phyloP scores from a whole-genome alignment of 2,888 invertebrate species.

The Apodemia zela region DNA sequence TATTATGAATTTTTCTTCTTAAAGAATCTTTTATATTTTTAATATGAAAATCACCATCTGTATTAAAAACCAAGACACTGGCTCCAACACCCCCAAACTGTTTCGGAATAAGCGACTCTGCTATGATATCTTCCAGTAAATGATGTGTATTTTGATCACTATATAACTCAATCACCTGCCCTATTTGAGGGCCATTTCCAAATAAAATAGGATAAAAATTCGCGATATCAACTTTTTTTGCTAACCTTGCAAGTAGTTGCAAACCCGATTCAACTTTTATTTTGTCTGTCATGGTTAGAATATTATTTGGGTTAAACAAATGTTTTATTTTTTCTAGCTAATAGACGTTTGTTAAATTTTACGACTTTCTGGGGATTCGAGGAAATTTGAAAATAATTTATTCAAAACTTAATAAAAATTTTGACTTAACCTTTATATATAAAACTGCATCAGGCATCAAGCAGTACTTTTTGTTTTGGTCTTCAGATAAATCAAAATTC shows the following conservation, averaged over 20 bases:
- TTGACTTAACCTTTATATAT: too few relatives aligned
- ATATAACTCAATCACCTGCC: slow-evolving; percentile 59
- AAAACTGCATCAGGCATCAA: too few relatives aligned
- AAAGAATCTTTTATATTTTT: slow-evolving; percentile 40
- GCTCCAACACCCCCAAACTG: slow-evolving; percentile 45
- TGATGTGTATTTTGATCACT: slow-evolving; percentile 43
- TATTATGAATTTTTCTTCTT: slow-evolving; percentile 37
- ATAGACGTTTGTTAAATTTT: too few relatives aligned
- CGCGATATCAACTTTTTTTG: slow-evolving; percentile 55
- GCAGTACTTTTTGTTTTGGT: too few relatives aligned
- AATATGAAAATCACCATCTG: slow-evolving; percentile 62
- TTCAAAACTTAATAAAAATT: too few relatives aligned
- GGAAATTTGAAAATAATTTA: too few relatives aligned
- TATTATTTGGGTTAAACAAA: background rate
- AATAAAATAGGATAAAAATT: slow-evolving; percentile 74
- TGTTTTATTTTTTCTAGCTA: too few relatives aligned
- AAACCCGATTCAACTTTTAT: slow-evolving; percentile 79
- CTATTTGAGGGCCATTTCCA: slow-evolving; percentile 45
- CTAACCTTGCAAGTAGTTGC: slow-evolving; percentile 78
- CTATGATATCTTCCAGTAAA: slow-evolving; percentile 56
- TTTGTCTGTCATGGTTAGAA: slow-evolving; percentile 33
- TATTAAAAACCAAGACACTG: slow-evolving; percentile 59
- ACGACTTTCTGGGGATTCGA: too few relatives aligned
- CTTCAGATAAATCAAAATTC: too few relatives aligned
- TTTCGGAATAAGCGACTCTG: slow-evolving; percentile 49